Base-by-base conservation (phyloP, 2,797 vertebrate genomes). In the Pogonophryne albipinna region DNA sequence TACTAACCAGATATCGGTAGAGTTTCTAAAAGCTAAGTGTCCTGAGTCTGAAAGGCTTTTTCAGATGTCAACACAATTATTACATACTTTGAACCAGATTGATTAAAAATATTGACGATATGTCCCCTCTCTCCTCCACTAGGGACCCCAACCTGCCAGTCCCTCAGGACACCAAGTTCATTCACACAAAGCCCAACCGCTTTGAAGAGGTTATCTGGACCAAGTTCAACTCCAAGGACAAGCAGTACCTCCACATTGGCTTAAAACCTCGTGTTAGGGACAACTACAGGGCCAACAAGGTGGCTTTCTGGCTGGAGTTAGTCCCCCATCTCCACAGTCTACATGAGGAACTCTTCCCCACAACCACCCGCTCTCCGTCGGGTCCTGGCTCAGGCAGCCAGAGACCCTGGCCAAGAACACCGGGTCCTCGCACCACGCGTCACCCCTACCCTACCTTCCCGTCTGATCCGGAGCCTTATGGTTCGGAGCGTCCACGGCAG, bases 171-270 rank as follows among this genome's bases (percentile, higher is more conserved):
- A 98, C 97, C 81, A 98, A 98, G 90, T 99, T 98, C 89, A 98
- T 99, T 88, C 97, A 99, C 94, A 99, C 97, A 47, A 98, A 99
- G 62, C 97, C 97, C 67, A 98, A 98, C 89, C 97, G 97, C 76
- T 99, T 98, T 16, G 97, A 99, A 90, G 97, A 98, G 87, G 97
- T 98, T 59, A 97, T 97, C 76, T 99, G 97, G 97, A 97, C 96
- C 84, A 98, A 98, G 93, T 98, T 98, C 92, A 97, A 97, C 93
- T 97, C 97, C 1, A 98, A 98, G 83, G 97, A 98, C 92, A 98
- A 98, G 88, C 97, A 97, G 83, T 98, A 98, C 82, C 96, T 98
- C 15, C 97, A 99, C 91, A 98, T 98, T 0, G 97, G 97, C 66
- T 89, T 99, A 69, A 99, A 99, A 77, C 97, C 97, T 0, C 95